Conservation (phyloP, 2,888 invertebrate species). For the Lasioglossum leucozonium region DNA sequence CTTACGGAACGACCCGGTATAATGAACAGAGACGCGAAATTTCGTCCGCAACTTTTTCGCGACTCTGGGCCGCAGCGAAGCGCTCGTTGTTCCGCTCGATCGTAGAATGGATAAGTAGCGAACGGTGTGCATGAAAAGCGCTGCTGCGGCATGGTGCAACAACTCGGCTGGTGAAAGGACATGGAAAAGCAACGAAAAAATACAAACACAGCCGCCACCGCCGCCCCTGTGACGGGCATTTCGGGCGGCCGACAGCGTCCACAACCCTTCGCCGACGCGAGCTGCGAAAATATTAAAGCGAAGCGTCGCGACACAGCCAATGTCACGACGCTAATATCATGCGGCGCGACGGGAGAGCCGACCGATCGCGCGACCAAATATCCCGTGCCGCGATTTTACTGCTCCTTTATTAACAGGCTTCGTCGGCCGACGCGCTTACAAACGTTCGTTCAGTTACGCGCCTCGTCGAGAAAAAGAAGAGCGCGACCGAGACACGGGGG, state of each 20-base stretch:
- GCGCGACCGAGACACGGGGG: not conserved
- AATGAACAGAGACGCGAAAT: not conserved
- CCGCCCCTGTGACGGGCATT: slow-evolving; percentile 29
- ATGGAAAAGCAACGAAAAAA: slow-evolving; percentile 25
- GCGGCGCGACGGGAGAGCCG: not conserved
- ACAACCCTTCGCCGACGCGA: slow-evolving; percentile 27
- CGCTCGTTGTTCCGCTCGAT: slow-evolving; percentile 31
- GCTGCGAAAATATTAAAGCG: slow-evolving; percentile 63
- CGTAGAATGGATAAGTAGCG: slow-evolving; percentile 6
- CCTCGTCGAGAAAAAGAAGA: slow-evolving; percentile 20
- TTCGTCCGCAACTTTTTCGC: not conserved
- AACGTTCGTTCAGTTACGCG: slow-evolving; percentile 22
- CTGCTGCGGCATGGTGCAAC: slow-evolving; percentile 1
- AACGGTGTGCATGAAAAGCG: not conserved
- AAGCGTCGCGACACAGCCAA: slow-evolving; percentile 22
- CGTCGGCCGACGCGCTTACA: not conserved
- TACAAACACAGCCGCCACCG: slow-evolving; percentile 1
- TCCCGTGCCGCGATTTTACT: slow-evolving; percentile 15
- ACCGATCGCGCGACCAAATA: not conserved
- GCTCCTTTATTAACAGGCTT: slow-evolving; percentile 28
- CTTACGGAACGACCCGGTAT: not conserved
- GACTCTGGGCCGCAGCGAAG: not conserved
- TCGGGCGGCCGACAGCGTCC: slow-evolving; percentile 1
- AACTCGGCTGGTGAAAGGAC: slow-evolving; percentile 25
- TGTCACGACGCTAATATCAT: slow-evolving; percentile 45